Base-by-base conservation (phyloP, 2,113 vertebrate species). In the Pangasianodon hypophthalmus region DNA sequence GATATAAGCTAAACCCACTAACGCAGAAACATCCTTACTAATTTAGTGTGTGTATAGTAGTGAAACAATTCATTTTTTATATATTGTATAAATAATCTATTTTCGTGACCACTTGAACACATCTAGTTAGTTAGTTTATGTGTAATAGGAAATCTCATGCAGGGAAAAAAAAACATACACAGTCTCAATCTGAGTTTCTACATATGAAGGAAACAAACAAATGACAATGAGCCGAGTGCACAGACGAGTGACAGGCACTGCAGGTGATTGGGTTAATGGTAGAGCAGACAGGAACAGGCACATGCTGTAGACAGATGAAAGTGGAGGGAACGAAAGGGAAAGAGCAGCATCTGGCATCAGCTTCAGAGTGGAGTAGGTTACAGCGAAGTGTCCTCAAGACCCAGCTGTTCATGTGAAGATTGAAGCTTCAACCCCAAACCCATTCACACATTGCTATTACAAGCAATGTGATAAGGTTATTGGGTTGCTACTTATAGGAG, bases 291-390 rank as follows among this genome's bases (percentile, higher is more conserved):
- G 44, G 84, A 7, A 50, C 87, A 89, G 85, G 67, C 75, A 85
- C 95, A 95, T 95, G 95, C 95, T 88, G 87, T 24, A 90, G 90
- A 91, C 91, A 85, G 83, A 90, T 92, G 92, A 69, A 90, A 90
- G 88, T 46, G 88, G 32, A 87, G 87, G 92, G 93, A 93, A 94
- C 92, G 91, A 93, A 91, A 93, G 91, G 93, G 95, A 73, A 91
- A 96, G 93, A 96, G 95, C 97, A 98, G 97, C 97, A 97, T 97
- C 98, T 95, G 98, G 98, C 98, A 99, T 97, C 98, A 99, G 98
- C 98, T 98, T 99, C 98, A 99, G 97, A 97, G 95, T 95, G 94
- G 94, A 97, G 92, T 94, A 94, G 95, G 96, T 97, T 97, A 97
- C 97, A 96, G 93, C 93, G 94, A 96, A 90, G 96, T 95, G 88